Conservation (phyloP, 2,888 invertebrate species). For the Clepsis dumicolana region DNA sequence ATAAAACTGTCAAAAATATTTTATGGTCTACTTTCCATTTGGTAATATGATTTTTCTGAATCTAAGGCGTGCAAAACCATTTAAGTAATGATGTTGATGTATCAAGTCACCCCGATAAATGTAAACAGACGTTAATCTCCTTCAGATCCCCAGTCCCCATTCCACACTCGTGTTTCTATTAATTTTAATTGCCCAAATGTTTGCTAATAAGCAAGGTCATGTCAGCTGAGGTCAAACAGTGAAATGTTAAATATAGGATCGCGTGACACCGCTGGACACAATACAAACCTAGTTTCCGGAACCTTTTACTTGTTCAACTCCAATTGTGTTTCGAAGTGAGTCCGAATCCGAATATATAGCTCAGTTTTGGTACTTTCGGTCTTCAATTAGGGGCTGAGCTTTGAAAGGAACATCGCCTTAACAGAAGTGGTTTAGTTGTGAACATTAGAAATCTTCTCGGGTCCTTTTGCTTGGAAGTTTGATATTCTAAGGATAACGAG, state of each 20-base stretch:
- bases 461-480: not conserved
- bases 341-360: conserved; percentile 27
- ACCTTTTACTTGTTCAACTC: conserved; percentile 57
- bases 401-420: not conserved
- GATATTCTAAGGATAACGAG: not conserved
- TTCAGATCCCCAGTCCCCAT: not conserved
- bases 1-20: too few relatives aligned
- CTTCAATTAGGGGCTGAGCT: conserved; percentile 16
- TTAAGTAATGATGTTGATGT: too few relatives aligned
- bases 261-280: conserved; percentile 68
- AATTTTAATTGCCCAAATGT: conserved; percentile 49
- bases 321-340: conserved; percentile 36
- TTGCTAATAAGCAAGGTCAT: conserved; percentile 65
- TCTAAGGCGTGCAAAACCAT: too few relatives aligned
- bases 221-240: conserved; percentile 62
- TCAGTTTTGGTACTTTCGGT: conserved; percentile 3
- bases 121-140: not conserved
- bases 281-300: conserved; percentile 66
- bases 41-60: too few relatives aligned
- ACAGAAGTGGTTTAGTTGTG: not conserved
- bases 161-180: conserved; percentile 5
- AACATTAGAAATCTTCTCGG: not conserved
- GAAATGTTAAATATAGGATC: conserved; percentile 80
- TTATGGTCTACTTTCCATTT: too few relatives aligned
- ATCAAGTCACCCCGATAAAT: too few relatives aligned